Base-by-base conservation (phyloP, 2,797 vertebrate genomes). In the Hozukius guyotensis region DNA sequence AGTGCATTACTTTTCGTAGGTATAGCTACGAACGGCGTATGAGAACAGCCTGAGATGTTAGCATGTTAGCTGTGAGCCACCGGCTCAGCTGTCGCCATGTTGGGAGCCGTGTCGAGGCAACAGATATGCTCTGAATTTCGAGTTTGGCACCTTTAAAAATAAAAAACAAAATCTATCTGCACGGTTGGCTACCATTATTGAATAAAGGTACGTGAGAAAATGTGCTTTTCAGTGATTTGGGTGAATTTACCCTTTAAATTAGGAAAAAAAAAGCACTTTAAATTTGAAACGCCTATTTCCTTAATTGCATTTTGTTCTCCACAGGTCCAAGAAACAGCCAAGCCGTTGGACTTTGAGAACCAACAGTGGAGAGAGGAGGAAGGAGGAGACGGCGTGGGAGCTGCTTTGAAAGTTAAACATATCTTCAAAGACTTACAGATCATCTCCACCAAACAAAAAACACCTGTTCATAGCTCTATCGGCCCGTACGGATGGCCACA, bases 401-500 rank as follows among this genome's bases (percentile, higher is more conserved):
- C 92, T 38, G 70, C 87, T 6, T 55, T 94, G 66, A 93, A 92
- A 77, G 88, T 95, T 0, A 87, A 96, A 20, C 65, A 94, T 8
- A 80, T 95, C 20, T 80, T 94, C 66, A 69, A 77, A 92, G 69
- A 91, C 87, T 42, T 80, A 84, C 92, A 95, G 69, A 89, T 96
- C 80, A 94, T 96, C 83, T 86, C 95, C 22, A 86, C 93, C 69
- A 96, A 92, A 91, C 72, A 94, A 82, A 64, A 94, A 83, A 88
- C 92, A 0, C 93, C 95, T 49, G 87, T 89, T 9, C n/a, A 92
- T 46, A 6, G 82, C 86, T 83, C 94, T 0, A 83, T 92, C 8
- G 94, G 92, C 78, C 95, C 96, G 0, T 97, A 97, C 72, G 95
- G 96, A 71, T 97, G 97, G 97, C 95, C 95, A 6, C 94, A 96